Conservation (phyloP, 2,888 invertebrate genomes). For the Eledona agricola region DNA sequence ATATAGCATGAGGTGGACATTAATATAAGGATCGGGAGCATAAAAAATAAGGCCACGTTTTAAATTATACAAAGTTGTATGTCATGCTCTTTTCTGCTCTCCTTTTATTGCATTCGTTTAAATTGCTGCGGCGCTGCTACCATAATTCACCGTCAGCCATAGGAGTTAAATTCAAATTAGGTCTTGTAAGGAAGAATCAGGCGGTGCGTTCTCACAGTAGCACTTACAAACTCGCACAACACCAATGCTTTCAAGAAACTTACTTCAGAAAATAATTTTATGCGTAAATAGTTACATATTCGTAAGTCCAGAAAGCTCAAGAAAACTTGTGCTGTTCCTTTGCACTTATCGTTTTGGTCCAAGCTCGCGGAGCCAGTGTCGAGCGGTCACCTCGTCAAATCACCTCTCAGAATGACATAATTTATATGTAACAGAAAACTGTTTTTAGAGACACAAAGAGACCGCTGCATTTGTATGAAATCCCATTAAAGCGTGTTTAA, state of each 20-base stretch:
- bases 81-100: constrained; percentile 32
- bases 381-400: constrained; percentile 45
- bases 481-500: constrained; percentile 36
- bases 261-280: too few relatives aligned
- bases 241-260: too few relatives aligned
- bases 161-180: constrained; percentile 6
- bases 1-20: constrained; percentile 38
- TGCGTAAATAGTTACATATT: too few relatives aligned
- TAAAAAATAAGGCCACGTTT: constrained; percentile 37
- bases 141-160: constrained; percentile 14
- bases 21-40: constrained; percentile 37
- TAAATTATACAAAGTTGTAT: constrained; percentile 36
- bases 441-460: constrained; percentile 44
- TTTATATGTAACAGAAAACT: constrained; percentile 43
- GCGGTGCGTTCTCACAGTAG: too few relatives aligned
- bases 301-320: too few relatives aligned
- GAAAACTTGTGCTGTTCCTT: too few relatives aligned
- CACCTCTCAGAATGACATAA: constrained; percentile 45
- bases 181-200: too few relatives aligned
- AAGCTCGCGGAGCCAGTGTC: constrained; percentile 37
- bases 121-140: constrained; percentile 9
- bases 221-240: too few relatives aligned
- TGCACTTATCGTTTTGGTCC: too few relatives aligned
- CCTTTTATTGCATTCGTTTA: constrained; percentile 34
- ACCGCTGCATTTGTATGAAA: constrained; percentile 40